Evolutionary conservation across 2,888 invertebrate species (phyloP).

Genomic region (Xanthorhoe spadicearia): DNA sequence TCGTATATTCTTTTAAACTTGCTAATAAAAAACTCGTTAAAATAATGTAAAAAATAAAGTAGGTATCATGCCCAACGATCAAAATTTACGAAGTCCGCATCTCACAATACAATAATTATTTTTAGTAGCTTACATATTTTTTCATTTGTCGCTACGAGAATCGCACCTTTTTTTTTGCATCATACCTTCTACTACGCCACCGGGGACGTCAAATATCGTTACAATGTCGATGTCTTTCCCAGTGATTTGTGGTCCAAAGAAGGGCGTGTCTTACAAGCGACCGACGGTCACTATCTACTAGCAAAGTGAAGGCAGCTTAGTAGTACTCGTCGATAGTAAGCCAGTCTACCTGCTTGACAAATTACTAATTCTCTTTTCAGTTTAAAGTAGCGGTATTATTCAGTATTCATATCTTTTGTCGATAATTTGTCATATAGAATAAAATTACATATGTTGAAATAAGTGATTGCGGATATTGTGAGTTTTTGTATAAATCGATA

Average conservation of each 20-base stretch:
- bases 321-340: conserved; percentile 57
- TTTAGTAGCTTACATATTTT: too few species aligned
- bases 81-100: too few species aligned
- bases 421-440: too few species aligned
- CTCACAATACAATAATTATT: too few species aligned
- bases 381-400: conserved; percentile 5
- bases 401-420: neutral
- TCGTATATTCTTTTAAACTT: too few species aligned
- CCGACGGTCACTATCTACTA: conserved; percentile 12
- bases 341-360: conserved; percentile 35
- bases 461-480: too few species aligned
- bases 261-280: conserved; percentile 1
- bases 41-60: too few species aligned
- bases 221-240: neutral
- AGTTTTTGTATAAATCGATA: too few species aligned
- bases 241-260: neutral
- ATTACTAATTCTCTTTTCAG: conserved; percentile 22
- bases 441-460: too few species aligned
- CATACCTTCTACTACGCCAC: neutral
- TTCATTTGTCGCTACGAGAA: too few species aligned
- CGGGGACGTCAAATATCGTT: neutral
- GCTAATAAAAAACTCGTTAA: too few species aligned
- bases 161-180: neutral
- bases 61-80: too few species aligned
- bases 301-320: conserved; percentile 46